Evolutionary conservation across 92 coral and sea anemone genomes (phyloP).

Genomic region (Micromussa lordhowensis): DNA sequence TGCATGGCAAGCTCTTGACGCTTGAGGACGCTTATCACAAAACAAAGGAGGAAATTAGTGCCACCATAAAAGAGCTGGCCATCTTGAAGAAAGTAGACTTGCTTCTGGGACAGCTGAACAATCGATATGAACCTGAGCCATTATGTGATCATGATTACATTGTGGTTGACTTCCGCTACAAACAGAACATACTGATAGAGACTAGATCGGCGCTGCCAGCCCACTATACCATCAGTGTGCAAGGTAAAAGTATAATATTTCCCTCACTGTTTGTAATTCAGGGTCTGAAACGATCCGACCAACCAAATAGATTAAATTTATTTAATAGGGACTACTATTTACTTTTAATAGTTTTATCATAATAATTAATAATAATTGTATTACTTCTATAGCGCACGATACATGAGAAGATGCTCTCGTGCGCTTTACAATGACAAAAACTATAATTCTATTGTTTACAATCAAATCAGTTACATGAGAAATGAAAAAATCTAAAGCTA

Average conservation of each 20-base stretch:
- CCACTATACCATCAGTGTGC: constrained; percentile 51
- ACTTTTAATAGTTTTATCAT: no score
- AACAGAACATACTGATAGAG: constrained; percentile 60
- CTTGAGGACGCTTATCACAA: constrained; percentile 29
- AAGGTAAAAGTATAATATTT: constrained; percentile 50
- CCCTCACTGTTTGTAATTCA: background rate
- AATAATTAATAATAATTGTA: no score
- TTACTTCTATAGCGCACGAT: no score
- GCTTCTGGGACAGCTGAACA: constrained; percentile 53
- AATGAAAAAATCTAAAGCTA: no score
- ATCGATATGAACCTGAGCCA: constrained; percentile 8
- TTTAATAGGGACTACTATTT: no score
- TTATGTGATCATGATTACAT: constrained; percentile 50
- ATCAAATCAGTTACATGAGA: no score
- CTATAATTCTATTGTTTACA: no score
- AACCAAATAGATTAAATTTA: no score
- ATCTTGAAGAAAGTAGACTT: constrained; percentile 52
- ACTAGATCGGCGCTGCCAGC: constrained; percentile 56
- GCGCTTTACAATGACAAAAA: no score
- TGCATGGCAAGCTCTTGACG: constrained; percentile 36
- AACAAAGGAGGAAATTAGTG: constrained; percentile 32
- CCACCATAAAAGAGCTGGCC: constrained; percentile 37
- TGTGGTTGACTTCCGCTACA: constrained; percentile 49
- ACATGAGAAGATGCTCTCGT: no score
- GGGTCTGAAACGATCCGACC: no score